Percentiles rank a stretch among this genome's conserved stretches.
phyloP scores from a whole-genome alignment of 30 jellyfish, hydroid and myxozoan genomes.

The Hydractinia echinata region DNA sequence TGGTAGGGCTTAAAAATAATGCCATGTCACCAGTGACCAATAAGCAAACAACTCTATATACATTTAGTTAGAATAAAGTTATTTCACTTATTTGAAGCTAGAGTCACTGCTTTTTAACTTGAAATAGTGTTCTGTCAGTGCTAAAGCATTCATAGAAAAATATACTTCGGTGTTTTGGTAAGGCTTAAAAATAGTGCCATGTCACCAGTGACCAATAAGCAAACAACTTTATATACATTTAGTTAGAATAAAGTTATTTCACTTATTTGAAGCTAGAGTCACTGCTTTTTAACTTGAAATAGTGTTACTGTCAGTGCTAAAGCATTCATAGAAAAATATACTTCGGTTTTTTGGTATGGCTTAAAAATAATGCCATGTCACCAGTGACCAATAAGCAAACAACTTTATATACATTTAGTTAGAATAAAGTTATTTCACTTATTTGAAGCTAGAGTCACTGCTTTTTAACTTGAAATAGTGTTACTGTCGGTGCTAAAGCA shows the following conservation, averaged over 20 bases:
- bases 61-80: neutral
- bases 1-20: conserved; percentile 45
- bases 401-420: neutral
- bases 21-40: conserved; percentile 26
- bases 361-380: conserved; percentile 7
- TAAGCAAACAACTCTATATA: neutral
- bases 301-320: conserved; percentile 71
- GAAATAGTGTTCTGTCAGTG: conserved; percentile 55
- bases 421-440: too few species aligned
- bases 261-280: conserved; percentile 84
- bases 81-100: conserved; percentile 46
- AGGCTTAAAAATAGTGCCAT: conserved; percentile 39
- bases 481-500: conserved; percentile 76
- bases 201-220: conserved; percentile 9
- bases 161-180: conserved; percentile 48
- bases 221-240: neutral
- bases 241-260: neutral
- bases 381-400: conserved; percentile 35
- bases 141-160: conserved; percentile 71
- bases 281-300: conserved; percentile 49
- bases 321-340: conserved; percentile 63
- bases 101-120: conserved; percentile 78
- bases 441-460: conserved; percentile 95
- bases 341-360: conserved; percentile 71
- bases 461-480: conserved; percentile 41